Base-by-base conservation (phyloP, 2,113 vertebrate genomes). In the Egretta garzetta region DNA sequence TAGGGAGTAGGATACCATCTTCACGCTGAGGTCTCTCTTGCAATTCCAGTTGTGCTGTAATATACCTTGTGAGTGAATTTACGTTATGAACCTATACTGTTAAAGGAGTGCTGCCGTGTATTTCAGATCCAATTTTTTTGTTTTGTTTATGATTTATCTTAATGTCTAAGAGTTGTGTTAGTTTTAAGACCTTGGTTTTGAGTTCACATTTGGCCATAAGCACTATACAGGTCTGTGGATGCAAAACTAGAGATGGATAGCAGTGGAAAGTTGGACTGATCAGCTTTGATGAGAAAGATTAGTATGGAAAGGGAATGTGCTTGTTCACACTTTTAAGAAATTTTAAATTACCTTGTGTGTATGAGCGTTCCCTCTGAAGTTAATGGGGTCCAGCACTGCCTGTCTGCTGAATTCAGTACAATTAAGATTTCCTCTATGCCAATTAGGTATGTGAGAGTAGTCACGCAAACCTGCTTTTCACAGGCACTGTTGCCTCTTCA, bases 391-490 rank as follows among this genome's bases (percentile, higher is more conserved):
- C 20, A 3, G 88, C 26, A 5, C 21, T 63, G 47, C 53, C 91
- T 74, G 11, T 41, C 37, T 50, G 19, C 80, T 73, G 15, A 43
- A 14, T 77, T 83, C 14, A 26, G 21, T 53, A 14, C 14, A 66
- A 12, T 35, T 18, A 15, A 80, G 18, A 39, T 91, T 89, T 89
- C 47, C 22, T 71, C 24, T 24, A 8, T 14, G 7, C 19, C 24
- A 7, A 0, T 23, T n/a, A 28, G 45, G 16, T 66, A 18, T 1
- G 0, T 50, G 16, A 37, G 14, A 64, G 12, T 49, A 53, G 62
- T 64, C 24, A 49, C n/a, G 52, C 26, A 64, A 37, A 64, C 43
- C 13, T 76, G 32, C 43, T 52, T 58, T 82, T 67, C 53, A 26
- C 6, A 19, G 39, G 14, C 26, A 6, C 59, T 67, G 23, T 43